Base-by-base conservation (phyloP, 2,113 vertebrate genomes). In the Prunella fulvescens region DNA sequence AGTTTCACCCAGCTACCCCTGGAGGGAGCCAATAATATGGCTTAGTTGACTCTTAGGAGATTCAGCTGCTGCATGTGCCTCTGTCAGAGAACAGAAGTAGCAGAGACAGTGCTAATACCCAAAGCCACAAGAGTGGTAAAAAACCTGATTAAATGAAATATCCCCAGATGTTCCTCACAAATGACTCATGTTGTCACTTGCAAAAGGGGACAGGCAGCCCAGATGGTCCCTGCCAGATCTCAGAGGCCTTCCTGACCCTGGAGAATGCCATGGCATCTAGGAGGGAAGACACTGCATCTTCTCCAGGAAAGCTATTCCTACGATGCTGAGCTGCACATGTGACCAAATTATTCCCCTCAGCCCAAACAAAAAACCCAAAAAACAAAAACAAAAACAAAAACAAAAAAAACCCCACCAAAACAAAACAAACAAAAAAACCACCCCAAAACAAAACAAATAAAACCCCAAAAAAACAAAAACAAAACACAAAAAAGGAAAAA, bases 1-100 rank as follows among this genome's bases (percentile, higher is more conserved):
- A 86, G 80, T 84, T 97, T 95, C 69, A 86, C 50, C 94, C 88
- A 83, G 95, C 58, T 93, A 91, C 65, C 77, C 96, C 93, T 79
- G 92, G 78, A 92, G 92, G 81, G 83, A 95, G 86, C 77, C 83
- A 81, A 91, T 89, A 93, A 96, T 45, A 48, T 67, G 77, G 89
- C 50, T 93, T 72, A 65, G 86, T 72, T 72, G 73, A 47, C 89
- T 93, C 91, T 91, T 31, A 7, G 65, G 94, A 91, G 86, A 39
- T 65, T 93, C 72, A 83, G 74, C 67, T 78, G 82, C 93, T 85
- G 47, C 12, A 22, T 51, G 53, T 60, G 61, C 29, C 29, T 93
- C 82, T 50, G 86, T 57, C 42, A 78, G 72, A 81, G 67, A 92
- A 81, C 67, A 88, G 82, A 86, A 93, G 77, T 13, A 66, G 37